Base-by-base conservation (phyloP, 2,113 vertebrate species). In the Protobothrops mucrosquamatus region DNA sequence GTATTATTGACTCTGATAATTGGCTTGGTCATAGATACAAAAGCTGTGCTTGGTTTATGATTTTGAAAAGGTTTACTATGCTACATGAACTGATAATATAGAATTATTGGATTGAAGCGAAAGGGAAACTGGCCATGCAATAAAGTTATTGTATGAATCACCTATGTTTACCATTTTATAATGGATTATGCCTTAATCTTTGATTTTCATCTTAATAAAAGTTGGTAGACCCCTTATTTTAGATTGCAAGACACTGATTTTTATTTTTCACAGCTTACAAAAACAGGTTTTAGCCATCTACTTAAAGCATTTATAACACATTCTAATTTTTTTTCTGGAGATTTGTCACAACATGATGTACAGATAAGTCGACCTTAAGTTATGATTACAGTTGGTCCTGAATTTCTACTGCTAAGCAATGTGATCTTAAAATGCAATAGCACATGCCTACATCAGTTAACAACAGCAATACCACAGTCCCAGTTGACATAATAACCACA, bases 271-370 rank as follows among this genome's bases (percentile, higher is more conserved):
- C 54, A 24, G 0, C 52, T 87, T 92, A 34, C 46, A 43, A 6
- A 18, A 92, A 93, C 6, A 93, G n/a, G 29, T 69, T 64, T 55
- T 54, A 93, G 92, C 18, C 85, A 92, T 4, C 9, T 88, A 59
- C 94, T 0, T 54, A 81, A 94, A 34, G 3, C 93, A 89, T 39
- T 86, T 34, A 87, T 0, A 88, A 0, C 51, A 90, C 52, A 88
- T 26, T 56, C 87, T 89, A 74, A 14, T 56, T 51, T 93, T 51
- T 93, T 93, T 93, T 10, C 48, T 11, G 92, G 69, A 91, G 52
- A 90, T 92, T 95, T 91, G 12, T 74, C 91, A 88, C 3, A 46
- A 2, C 34, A 39, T 85, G 2, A 56, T 8, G 34, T 93, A 46
- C 0, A 69, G 51, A 92, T 39, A 81, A 52, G 93, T n/a, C 34